Conservation (phyloP, 2,888 invertebrate genomes). For the Spodoptera exigua region DNA sequence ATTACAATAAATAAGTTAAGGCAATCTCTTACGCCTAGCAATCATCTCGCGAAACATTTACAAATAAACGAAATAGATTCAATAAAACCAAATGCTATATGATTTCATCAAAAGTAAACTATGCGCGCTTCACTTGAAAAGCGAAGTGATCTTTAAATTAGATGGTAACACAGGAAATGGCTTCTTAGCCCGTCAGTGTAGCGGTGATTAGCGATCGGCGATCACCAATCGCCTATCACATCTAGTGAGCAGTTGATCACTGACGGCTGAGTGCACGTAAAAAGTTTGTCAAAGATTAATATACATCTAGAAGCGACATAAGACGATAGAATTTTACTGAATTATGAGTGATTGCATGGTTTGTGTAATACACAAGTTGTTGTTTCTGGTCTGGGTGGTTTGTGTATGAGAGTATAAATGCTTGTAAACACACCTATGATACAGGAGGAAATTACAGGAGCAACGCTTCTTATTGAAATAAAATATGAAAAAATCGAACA, state of each 20-base stretch:
- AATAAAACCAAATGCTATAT: slow-evolving; percentile 46
- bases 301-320: slow-evolving; percentile 13
- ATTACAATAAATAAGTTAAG: too few relatives aligned
- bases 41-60: slow-evolving; percentile 25
- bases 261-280: slow-evolving; percentile 75
- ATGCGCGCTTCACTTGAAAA: slow-evolving; percentile 59
- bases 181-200: slow-evolving; percentile 87
- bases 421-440: too few relatives aligned
- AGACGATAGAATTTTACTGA: too few relatives aligned
- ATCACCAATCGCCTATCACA: slow-evolving; percentile 82
- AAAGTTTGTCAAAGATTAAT: slow-evolving; percentile 72
- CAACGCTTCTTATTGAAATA: too few relatives aligned
- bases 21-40: slow-evolving; percentile 1
- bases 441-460: too few relatives aligned
- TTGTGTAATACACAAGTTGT: too few relatives aligned
- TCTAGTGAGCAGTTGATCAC: slow-evolving; percentile 79
- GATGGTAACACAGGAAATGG: slow-evolving; percentile 86
- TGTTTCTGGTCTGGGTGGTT: too few relatives aligned
- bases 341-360: too few relatives aligned
- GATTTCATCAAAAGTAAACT: slow-evolving; percentile 64
- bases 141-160: slow-evolving; percentile 86
- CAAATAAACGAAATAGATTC: slow-evolving; percentile 44
- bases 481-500: too few relatives aligned
- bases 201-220: slow-evolving; percentile 83
- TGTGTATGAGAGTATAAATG: too few relatives aligned